phyloP scores from a whole-genome alignment of 1,140 invertebrate genomes.

The Cydia splendana region DNA sequence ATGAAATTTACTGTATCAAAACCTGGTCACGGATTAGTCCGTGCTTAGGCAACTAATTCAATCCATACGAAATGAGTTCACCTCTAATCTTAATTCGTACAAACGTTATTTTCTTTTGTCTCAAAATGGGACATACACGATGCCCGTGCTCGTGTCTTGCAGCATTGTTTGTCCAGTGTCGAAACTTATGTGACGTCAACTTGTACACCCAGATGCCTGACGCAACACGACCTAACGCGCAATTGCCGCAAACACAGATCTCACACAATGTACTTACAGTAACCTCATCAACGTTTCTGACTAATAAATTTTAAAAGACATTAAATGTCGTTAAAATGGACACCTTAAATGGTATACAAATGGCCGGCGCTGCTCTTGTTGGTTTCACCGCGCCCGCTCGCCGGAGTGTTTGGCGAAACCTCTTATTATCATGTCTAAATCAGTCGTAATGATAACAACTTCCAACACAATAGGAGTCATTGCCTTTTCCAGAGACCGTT shows the following conservation, averaged over 20 bases:
- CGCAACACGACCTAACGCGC: constrained; percentile 47
- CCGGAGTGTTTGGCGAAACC: constrained; percentile 36
- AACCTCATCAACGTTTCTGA: constrained; percentile 22
- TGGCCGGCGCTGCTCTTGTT: background rate
- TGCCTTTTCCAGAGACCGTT: background rate
- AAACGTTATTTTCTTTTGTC: constrained; percentile 46
- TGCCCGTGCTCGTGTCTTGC: constrained; percentile 49
- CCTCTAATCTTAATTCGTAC: constrained; percentile 26
- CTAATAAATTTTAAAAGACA: constrained; percentile 25
- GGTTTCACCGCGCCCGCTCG: constrained; percentile 1
- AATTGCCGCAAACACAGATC: constrained; percentile 22
- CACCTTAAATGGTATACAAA: constrained; percentile 29
- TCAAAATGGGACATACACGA: constrained; percentile 63
- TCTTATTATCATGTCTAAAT: constrained; percentile 33
- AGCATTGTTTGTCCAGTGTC: constrained; percentile 68
- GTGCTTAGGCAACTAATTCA: constrained; percentile 18
- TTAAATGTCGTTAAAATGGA: constrained; percentile 28
- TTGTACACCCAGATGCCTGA: constrained; percentile 46
- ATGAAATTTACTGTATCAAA: background rate
- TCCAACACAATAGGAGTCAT: constrained; percentile 29
- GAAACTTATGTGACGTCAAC: constrained; percentile 68
- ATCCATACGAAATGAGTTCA: background rate
- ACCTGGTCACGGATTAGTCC: background rate
- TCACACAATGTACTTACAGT: constrained; percentile 14
- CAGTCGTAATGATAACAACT: constrained; percentile 29